A percentile compares a stretch with the other conserved stretches of the same genome.
Evolutionary conservation across 2,888 invertebrate genomes (phyloP).

Genomic region (Metellina segmentata): DNA sequence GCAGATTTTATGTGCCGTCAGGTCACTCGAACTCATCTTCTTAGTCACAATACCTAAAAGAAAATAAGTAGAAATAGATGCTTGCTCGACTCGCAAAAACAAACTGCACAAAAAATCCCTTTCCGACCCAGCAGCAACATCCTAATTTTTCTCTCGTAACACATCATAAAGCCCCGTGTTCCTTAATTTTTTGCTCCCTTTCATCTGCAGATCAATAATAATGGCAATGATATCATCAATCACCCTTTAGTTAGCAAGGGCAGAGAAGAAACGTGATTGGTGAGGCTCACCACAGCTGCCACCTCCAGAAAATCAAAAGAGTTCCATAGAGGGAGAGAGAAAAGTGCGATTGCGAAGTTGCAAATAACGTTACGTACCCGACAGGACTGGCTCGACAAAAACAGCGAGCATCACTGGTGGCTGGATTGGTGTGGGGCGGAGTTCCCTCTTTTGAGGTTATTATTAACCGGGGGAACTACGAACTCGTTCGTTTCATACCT

Average conservation of each 20-base stretch:
- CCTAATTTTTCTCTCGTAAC: background rate
- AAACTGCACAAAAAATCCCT: background rate
- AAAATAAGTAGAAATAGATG: background rate
- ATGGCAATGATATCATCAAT: constrained; percentile 58
- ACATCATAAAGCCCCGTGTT: background rate
- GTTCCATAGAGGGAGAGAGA: background rate
- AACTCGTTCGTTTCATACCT: no score
- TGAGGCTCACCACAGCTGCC: constrained; percentile 60
- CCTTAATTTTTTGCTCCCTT: background rate
- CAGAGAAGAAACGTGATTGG: constrained; percentile 37
- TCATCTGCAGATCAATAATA: constrained; percentile 23
- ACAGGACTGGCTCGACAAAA: background rate
- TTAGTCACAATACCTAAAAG: background rate
- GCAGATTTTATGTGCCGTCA: no score
- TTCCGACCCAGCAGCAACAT: background rate
- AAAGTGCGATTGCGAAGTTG: constrained; percentile 32
- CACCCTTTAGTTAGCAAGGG: constrained; percentile 27
- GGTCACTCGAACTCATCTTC: no score
- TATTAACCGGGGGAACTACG: background rate
- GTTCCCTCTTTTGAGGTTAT: background rate
- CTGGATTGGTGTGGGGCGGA: background rate
- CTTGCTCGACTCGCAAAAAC: background rate
- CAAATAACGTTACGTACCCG: constrained; percentile 37
- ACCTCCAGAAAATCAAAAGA: constrained; percentile 39
- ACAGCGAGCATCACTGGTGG: background rate